These are phyloP conservation scores for Shargacucullia verbasci DNA, from an alignment of 2,888 invertebrate species.

Conservation along the genomic window DNA sequence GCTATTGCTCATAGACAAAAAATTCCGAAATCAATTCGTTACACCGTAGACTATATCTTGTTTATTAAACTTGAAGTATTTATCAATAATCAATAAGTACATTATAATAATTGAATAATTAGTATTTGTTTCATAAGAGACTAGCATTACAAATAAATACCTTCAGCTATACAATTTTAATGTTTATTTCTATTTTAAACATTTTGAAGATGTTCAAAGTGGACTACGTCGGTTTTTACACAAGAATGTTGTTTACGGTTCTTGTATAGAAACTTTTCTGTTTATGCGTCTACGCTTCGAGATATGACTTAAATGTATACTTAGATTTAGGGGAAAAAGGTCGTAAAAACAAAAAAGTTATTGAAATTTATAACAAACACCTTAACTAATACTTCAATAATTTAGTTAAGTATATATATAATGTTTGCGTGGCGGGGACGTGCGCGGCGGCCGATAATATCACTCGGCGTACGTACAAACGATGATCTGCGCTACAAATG, in stretches of 20 bases:
- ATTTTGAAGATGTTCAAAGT: conserved; percentile 87
- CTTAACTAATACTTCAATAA: conserved; percentile 88
- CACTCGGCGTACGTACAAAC: conserved; percentile 63
- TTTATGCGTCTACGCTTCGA: conserved; percentile 87
- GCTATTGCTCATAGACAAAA: conserved; percentile 84
- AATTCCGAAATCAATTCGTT: conserved; percentile 87
- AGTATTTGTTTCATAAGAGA: conserved; percentile 89
- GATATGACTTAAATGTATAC: conserved; percentile 88
- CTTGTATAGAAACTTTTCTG: conserved; percentile 79
- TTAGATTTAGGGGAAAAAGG: conserved; percentile 87
- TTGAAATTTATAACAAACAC: conserved; percentile 89
- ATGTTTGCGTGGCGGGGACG: conserved; percentile 62
- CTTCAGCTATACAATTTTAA: conserved; percentile 89
- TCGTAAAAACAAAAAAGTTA: conserved; percentile 88
- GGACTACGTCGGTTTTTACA: conserved; percentile 84
- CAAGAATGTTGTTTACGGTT: conserved; percentile 75
- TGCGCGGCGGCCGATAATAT: conserved; percentile 60
- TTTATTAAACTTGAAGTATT: conserved; percentile 89
- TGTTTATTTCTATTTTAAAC: conserved; percentile 88
- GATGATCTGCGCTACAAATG: conserved; percentile 70
- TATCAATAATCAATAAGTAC: conserved; percentile 89
- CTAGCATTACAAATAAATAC: conserved; percentile 89
- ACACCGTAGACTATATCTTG: conserved; percentile 88
- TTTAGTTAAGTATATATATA: conserved; percentile 79
- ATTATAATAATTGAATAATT: conserved; percentile 89